Base-by-base conservation (phyloP, 64 coral and sea anemone genomes). In the Hydrozoanthus tunicans region DNA sequence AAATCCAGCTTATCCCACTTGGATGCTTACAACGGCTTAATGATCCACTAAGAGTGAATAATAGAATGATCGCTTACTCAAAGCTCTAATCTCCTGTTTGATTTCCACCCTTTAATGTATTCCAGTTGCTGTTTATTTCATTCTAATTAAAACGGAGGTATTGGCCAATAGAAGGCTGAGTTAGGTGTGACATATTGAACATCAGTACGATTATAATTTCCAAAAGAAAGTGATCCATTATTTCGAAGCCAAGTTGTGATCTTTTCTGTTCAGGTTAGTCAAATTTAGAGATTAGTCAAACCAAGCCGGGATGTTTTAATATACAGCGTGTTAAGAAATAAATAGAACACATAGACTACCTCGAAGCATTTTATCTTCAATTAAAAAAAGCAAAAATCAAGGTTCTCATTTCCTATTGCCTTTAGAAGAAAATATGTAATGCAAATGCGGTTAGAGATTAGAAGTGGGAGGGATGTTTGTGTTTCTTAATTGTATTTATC, bases 61-160 rank as follows among this genome's bases (percentile, higher is more conserved):
- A 43, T 43, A 43, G 25, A 83, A 68, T 68, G 81, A 53, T 13
- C 17, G 61, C 51, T 66, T 53, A 32, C 51, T 51, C 15, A 83
- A 14, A 66, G 26, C 15, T 83, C 17, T 63, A 83, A 64, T 64
- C 27, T 51, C 26, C 62, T 67, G 80, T 82, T 82, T 82, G 80
- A 53, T 82, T 82, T 82, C 51, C 58, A 43, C 53, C 59, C 61
- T 54, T n/a, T 83, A 83, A 83, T 83, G 43, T 83, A 83, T 83
- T 83, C 81, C 62, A 14, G 13, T 55, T 83, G 10, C 14, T 27
- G 24, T 81, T 81, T 58, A 81, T 20, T 55, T 67, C 62, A 7
- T 62, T 20, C 12, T 67, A 83, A 83, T 83, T 83, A 83, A 83
- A 83, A 83, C 81, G 62, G 62, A 83, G 7, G 11, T 3, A 51